phyloP scores from a whole-genome alignment of 2,113 vertebrate species.

The Ictalurus punctatus region DNA sequence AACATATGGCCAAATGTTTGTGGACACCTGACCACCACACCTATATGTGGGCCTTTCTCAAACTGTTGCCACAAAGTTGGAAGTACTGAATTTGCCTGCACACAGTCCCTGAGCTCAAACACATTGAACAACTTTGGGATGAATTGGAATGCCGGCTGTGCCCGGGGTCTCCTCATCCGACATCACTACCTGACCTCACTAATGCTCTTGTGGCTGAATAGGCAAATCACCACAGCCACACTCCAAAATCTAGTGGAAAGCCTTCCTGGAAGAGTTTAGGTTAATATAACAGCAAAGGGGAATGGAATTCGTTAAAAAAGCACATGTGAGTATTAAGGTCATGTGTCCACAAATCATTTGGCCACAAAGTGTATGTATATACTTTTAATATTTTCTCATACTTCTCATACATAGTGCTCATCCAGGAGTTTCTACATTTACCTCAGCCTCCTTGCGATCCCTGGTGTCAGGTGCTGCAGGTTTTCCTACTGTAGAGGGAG shows the following conservation, averaged over 20 bases:
- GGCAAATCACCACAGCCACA: neutral
- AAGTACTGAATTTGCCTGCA: neutral
- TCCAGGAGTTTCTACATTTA: slow-evolving; percentile 66
- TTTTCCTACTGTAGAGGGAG: slow-evolving; percentile 63
- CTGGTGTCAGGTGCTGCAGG: slow-evolving; percentile 78
- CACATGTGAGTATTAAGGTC: neutral
- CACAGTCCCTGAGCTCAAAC: neutral
- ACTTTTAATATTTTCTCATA: neutral
- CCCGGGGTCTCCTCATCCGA: neutral
- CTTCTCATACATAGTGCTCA: neutral
- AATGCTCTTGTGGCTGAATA: neutral
- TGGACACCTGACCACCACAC: neutral
- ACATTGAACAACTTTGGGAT: neutral
- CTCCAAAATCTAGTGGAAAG: neutral
- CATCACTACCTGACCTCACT: neutral
- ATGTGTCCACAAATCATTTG: neutral
- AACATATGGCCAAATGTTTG: neutral
- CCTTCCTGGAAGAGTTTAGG: neutral
- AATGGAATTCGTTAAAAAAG: neutral
- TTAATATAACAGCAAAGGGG: neutral
- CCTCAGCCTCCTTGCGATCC: slow-evolving; percentile 84
- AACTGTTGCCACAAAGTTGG: neutral
- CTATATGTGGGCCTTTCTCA: too few relatives aligned
- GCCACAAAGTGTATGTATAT: neutral
- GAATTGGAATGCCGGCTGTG: neutral